Conservation (phyloP, 2,888 invertebrate species). For the Beris chalybata region DNA sequence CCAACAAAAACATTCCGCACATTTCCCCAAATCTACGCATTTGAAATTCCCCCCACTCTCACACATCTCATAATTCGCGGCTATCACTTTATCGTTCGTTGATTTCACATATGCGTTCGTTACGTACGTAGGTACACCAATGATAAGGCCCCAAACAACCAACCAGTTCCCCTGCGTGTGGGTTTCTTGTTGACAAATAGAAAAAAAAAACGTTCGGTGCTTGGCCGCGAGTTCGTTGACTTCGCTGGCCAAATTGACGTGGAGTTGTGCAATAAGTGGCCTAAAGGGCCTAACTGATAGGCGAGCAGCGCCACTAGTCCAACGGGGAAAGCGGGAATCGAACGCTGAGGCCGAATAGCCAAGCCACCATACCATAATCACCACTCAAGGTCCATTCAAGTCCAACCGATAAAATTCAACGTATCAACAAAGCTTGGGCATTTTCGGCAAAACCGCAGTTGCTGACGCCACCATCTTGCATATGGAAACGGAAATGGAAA, state of each 20-base stretch:
- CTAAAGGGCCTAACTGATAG: conserved; percentile 8
- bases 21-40: not conserved
- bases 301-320: not conserved
- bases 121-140: not conserved
- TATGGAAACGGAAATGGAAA: too few relatives aligned
- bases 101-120: not conserved
- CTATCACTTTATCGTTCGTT: not conserved
- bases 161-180: not conserved
- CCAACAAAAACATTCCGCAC: not conserved
- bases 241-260: conserved; percentile 11
- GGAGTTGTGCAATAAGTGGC: conserved; percentile 7
- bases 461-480: too few relatives aligned
- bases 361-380: too few relatives aligned
- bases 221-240: conserved; percentile 3
- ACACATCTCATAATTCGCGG: conserved; percentile 1
- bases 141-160: conserved; percentile 3
- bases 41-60: not conserved
- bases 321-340: too few relatives aligned
- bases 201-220: not conserved
- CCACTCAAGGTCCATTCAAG: too few relatives aligned
- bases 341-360: too few relatives aligned
- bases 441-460: too few relatives aligned
- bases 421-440: too few relatives aligned
- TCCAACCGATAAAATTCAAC: too few relatives aligned
- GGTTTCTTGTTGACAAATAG: conserved; percentile 9